These are phyloP conservation scores for Protomyctophum bolini DNA, from an alignment of 2,113 vertebrate species.

Conservation along the genomic window DNA sequence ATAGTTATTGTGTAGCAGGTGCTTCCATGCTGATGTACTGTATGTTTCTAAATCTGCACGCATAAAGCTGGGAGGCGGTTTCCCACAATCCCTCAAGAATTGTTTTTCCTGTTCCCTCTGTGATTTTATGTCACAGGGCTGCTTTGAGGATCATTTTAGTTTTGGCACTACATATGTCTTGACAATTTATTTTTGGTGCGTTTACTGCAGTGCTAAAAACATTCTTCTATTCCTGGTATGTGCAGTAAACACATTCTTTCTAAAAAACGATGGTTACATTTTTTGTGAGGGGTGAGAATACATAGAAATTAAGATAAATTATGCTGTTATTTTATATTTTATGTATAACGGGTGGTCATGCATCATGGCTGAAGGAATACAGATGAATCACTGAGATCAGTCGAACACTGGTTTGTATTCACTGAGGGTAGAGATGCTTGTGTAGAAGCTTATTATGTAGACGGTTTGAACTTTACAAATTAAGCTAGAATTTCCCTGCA, in stretches of 20 bases:
- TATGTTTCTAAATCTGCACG: too few species aligned
- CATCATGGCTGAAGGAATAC: neutral
- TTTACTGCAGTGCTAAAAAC: neutral
- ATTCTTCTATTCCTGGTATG: neutral
- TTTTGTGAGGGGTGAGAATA: constrained; percentile 5
- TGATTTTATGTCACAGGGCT: neutral
- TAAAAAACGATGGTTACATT: neutral
- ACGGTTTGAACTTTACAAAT: too few species aligned
- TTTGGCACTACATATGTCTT: neutral
- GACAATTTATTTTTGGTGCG: too few species aligned
- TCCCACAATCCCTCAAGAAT: neutral
- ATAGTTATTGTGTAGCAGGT: constrained; percentile 1
- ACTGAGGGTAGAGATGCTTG: neutral
- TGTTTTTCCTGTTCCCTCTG: neutral
- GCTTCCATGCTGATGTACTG: constrained; percentile 9
- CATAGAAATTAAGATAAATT: neutral
- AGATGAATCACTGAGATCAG: neutral
- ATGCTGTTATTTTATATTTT: neutral
- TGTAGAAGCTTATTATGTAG: too few species aligned
- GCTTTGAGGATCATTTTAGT: neutral
- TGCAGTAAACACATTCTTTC: constrained; percentile 20
- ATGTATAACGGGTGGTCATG: too few species aligned
- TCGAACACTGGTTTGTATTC: neutral
- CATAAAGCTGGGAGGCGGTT: neutral
- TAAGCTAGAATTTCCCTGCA: too few species aligned